Percentiles rank a stretch among this genome's conserved stretches.
These are phyloP conservation scores for Eremophila alpestris DNA, from an alignment of 2,797 vertebrate genomes.

Conservation along the genomic window DNA sequence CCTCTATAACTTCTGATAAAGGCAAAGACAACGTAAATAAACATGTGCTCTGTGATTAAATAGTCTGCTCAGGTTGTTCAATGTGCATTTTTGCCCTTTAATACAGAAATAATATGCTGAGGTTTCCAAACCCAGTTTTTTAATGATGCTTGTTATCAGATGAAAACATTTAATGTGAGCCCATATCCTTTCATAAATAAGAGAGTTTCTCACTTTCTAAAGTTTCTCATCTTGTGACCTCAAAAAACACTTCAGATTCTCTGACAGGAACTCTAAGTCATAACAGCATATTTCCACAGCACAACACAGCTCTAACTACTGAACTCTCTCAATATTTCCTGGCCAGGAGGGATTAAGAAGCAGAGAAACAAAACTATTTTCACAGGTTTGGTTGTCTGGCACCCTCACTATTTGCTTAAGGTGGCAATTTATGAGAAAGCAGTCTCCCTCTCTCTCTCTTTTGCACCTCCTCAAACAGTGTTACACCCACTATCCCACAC, in stretches of 20 bases:
- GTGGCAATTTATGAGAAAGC: constrained; percentile 9
- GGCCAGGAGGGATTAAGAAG: constrained; percentile 20
- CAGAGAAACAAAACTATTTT: constrained; percentile 57
- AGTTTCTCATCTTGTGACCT: constrained; percentile 50
- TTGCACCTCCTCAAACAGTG: neutral
- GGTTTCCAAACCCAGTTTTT: neutral
- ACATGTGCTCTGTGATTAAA: neutral
- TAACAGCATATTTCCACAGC: constrained; percentile 41
- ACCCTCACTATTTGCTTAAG: constrained; percentile 30
- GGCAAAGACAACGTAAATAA: neutral
- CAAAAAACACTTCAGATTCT: constrained; percentile 1
- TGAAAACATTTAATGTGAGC: neutral
- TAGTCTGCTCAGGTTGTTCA: neutral
- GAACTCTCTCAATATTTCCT: constrained; percentile 36
- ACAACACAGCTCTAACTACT: neutral
- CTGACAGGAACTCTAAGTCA: constrained; percentile 21
- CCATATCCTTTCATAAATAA: constrained; percentile 14
- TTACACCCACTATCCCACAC: neutral
- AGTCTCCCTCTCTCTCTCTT: neutral
- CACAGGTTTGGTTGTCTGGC: constrained; percentile 54
- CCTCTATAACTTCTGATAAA: neutral
- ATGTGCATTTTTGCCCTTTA: neutral
- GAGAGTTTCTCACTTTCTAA: constrained; percentile 36
- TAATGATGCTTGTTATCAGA: constrained; percentile 12
- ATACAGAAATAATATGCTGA: neutral